These are phyloP conservation scores for Benthosema pterotum DNA, from an alignment of 2,797 vertebrate genomes.

Conservation along the genomic window DNA sequence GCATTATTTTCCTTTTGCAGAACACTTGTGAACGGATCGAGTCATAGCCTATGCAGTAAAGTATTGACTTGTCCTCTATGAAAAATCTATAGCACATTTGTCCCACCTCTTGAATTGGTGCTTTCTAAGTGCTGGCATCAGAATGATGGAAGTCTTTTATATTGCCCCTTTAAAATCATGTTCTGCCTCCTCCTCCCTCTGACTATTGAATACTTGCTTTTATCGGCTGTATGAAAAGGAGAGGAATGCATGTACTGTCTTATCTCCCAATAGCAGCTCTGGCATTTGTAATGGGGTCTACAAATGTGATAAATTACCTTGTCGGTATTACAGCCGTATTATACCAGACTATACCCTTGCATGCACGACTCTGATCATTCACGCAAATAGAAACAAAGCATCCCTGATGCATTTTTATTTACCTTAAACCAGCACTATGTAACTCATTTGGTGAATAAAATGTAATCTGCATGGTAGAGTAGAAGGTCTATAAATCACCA, in stretches of 20 bases:
- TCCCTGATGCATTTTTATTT: conserved; percentile 69
- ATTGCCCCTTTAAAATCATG: conserved; percentile 62
- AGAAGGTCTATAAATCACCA: too few species aligned
- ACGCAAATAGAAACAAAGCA: conserved; percentile 61
- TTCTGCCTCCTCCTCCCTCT: conserved; percentile 35
- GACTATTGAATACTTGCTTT: conserved; percentile 56
- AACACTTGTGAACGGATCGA: conserved; percentile 9
- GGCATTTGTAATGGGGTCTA: conserved; percentile 49
- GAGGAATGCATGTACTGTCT: conserved; percentile 58
- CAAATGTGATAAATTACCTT: conserved; percentile 76
- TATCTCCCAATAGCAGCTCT: conserved; percentile 61
- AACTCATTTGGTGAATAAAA: conserved; percentile 8
- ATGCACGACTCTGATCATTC: conserved; percentile 63
- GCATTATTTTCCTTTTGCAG: conserved; percentile 9
- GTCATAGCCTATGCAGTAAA: conserved; percentile 35
- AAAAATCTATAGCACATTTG: conserved; percentile 56
- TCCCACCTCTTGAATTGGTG: conserved; percentile 54
- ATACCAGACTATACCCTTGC: conserved; percentile 57
- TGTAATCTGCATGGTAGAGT: too few species aligned
- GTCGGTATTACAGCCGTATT: conserved; percentile 64
- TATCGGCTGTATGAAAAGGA: conserved; percentile 57
- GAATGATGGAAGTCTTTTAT: conserved; percentile 59
- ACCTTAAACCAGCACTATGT: conserved; percentile 57
- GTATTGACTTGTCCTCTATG: conserved; percentile 48
- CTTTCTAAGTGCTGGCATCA: conserved; percentile 55